Evolutionary conservation across 1,140 invertebrate genomes (phyloP), one percentile per base, ranked within the genome.

Genomic region (Drosophila navojoa): DNA sequence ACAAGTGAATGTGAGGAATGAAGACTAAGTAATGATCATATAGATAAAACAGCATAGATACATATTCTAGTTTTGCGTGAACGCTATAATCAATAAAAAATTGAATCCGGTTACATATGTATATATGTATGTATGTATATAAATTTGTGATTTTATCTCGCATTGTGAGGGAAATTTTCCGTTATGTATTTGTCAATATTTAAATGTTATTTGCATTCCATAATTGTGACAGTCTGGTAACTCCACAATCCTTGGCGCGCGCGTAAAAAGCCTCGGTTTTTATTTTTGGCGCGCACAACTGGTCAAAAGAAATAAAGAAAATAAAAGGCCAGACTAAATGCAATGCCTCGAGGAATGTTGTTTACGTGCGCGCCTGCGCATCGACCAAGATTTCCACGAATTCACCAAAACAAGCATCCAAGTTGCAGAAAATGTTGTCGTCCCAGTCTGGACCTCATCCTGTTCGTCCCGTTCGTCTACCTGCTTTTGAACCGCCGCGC

Each of bases 331-430:
- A 35, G 50, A 57, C 58, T 53, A 57, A 75, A 53, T 64, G 79
- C 81, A 79, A 89, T 90, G 64, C 74, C 45, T 55, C 63, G 38
- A 77, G 85, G 84, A 89, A 89, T 89, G 84, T 89, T 90, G 84
- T 89, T 89, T 90, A 89, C 85, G 85, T 89, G 84, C 85, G 68
- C 84, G 84, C 84, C 74, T 87, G 84, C 84, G 84, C 84, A 84
- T 84, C 73, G 60, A 75, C 25, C 70, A 67, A 38, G 76, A 77
- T 77, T 87, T 87, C 84, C 74, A 80, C 79, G 84, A 90, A 89
- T 78, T 79, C 35, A 27, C 66, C 53, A 70, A 73, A 79, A 61
- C 52, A 73, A 61, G 49, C 55, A 63, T 16, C 35, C 19, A 64
- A 63, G 45, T 57, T 55, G 49, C 50, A 50, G 52, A 35, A 75